A percentile compares a stretch with the other conserved stretches of the same genome.
phyloP scores from a whole-genome alignment of 2,113 vertebrate species.

The Gymnogyps californianus region DNA sequence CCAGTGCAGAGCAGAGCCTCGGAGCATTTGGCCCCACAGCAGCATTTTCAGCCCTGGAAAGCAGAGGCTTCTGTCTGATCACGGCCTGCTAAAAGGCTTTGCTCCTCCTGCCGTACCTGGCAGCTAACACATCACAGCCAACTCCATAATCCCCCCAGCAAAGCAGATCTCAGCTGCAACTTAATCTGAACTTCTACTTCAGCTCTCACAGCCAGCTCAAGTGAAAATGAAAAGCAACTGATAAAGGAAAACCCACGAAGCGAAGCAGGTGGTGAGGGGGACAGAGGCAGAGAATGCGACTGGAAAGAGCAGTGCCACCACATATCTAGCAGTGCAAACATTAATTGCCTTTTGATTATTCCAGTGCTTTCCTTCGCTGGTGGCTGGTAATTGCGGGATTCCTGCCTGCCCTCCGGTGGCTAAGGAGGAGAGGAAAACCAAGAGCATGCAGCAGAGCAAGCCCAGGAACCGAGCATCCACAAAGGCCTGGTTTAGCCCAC shows the following conservation, averaged over 20 bases:
- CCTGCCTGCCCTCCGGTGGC: neutral
- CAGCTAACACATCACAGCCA: neutral
- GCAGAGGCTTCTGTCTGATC: neutral
- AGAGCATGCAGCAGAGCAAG: neutral
- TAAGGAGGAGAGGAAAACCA: neutral
- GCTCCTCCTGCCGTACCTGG: neutral
- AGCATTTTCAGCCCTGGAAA: neutral
- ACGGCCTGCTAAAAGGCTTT: neutral
- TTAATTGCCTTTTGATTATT: conserved; percentile 42
- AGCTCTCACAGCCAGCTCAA: neutral
- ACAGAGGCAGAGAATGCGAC: neutral
- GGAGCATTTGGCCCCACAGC: neutral
- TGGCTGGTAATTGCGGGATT: neutral
- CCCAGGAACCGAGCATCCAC: neutral
- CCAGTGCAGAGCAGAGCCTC: neutral
- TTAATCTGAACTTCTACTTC: conserved; percentile 29
- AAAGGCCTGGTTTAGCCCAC: neutral
- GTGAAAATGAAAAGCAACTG: conserved; percentile 14
- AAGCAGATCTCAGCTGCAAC: conserved; percentile 7
- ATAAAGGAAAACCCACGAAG: conserved; percentile 18
- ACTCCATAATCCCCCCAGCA: neutral
- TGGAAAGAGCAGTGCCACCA: neutral
- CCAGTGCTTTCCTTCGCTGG: neutral
- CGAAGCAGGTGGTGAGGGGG: neutral
- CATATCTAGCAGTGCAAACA: neutral